Conservation (phyloP, 2,113 vertebrate genomes). For the Oenanthe oenanthe region DNA sequence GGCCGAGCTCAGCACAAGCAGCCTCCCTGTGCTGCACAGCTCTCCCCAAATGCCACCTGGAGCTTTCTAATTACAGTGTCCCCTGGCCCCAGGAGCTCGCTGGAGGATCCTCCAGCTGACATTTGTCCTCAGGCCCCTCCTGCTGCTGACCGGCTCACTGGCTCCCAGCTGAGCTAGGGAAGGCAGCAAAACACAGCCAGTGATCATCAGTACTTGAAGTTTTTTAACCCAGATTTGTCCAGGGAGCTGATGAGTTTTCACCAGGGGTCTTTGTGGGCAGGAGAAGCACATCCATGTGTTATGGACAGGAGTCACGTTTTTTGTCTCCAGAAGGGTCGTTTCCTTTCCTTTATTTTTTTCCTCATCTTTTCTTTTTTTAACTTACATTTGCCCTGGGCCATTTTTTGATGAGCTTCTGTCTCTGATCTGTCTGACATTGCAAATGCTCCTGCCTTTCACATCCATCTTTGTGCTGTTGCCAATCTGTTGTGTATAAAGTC, state of each 20-base stretch:
- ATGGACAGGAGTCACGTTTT: neutral
- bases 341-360: neutral
- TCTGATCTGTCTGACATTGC: conserved; percentile 66
- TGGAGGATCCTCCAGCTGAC: conserved; percentile 25
- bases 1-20: neutral
- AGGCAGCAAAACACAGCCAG: neutral
- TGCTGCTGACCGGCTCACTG: neutral
- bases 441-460: conserved; percentile 59
- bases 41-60: neutral
- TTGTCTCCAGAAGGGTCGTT: conserved; percentile 52
- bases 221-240: conserved; percentile 22
- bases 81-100: neutral
- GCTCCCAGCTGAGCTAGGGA: conserved; percentile 26
- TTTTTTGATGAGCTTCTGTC: conserved; percentile 66
- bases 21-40: neutral
- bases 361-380: conserved; percentile 21
- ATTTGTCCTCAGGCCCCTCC: conserved; percentile 46
- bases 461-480: conserved; percentile 63
- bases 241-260: conserved; percentile 15
- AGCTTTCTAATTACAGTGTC: conserved; percentile 24
- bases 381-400: conserved; percentile 49
- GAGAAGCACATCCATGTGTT: neutral
- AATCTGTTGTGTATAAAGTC: conserved; percentile 64
- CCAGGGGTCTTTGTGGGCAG: neutral
- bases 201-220: neutral